Evolutionary conservation across 2,888 invertebrate genomes (phyloP), one percentile per base, ranked within the genome.

Genomic region (Rotaria magnacalcarata): DNA sequence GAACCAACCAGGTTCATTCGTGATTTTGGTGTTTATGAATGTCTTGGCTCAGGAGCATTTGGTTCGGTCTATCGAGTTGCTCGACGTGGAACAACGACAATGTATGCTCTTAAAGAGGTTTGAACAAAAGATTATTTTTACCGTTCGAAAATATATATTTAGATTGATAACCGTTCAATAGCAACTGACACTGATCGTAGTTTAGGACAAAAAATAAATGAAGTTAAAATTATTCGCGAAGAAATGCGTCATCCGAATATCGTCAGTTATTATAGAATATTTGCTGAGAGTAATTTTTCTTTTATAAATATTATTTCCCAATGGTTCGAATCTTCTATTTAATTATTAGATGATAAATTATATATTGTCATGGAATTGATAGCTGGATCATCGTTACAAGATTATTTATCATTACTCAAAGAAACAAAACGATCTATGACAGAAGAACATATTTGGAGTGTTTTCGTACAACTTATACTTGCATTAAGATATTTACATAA

Each of bases 291-390:
- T 91, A 87, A 88, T 34, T 34, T 34, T 34, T 34, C 34, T 34
- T 1, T 34, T 34, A 34, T 34, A 34, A 34, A 34, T 34, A 34
- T 34, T 34, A 34, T 34, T 34, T 34, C 2, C 34, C 34, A 34
- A 34, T 2, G 34, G 34, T 34, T 34, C 34, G 2, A 34, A 34
- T 34, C 34, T 34, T 34, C 2, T 34, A 34, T 34, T 34, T 34
- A 34, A 34, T 54, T 54, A 5, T 14, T 88, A 90, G 90, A 89
- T 88, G 90, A 91, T 85, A 90, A 90, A 85, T 88, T 92, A 84
- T 92, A 91, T 88, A 91, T 92, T 75, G 91, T 92, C 54, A 92
- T 92, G 92, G 92, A 92, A 87, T 88, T 91, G 43, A 91, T 92
- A 34, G 91, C 92, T 87, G 92, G 75, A 21, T 75, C 75, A 75